Evolutionary conservation across 2,113 vertebrate species (phyloP).

Genomic region (Ophthalmolycus amberensis): DNA sequence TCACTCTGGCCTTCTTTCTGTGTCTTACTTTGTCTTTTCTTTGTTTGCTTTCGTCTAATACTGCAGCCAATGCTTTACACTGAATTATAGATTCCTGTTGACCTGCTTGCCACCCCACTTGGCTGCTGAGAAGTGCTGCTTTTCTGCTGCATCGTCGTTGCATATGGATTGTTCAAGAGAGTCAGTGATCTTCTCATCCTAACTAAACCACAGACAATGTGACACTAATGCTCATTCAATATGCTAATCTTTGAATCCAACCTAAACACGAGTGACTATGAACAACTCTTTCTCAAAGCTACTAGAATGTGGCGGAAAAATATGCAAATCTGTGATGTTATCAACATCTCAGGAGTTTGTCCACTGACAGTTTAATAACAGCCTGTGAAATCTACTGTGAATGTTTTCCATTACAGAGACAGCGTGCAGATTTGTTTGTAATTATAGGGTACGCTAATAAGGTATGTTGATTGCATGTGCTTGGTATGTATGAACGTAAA

Average conservation of each 20-base stretch:
- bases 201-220: constrained; percentile 33
- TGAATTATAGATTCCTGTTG: constrained; percentile 68
- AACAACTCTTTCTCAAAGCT: constrained; percentile 16
- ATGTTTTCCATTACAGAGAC: constrained; percentile 14
- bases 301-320: constrained; percentile 7
- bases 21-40: constrained; percentile 10
- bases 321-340: constrained; percentile 27
- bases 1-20: neutral
- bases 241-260: constrained; percentile 45
- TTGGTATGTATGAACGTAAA: neutral
- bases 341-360: constrained; percentile 38
- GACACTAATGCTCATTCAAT: constrained; percentile 49
- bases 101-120: constrained; percentile 43
- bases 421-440: neutral
- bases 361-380: constrained; percentile 38
- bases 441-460: neutral
- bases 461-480: neutral
- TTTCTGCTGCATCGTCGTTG: constrained; percentile 20
- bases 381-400: constrained; percentile 13
- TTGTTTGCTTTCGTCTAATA: constrained; percentile 19
- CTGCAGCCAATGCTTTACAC: constrained; percentile 33
- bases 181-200: constrained; percentile 31
- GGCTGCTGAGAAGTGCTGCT: constrained; percentile 16
- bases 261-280: constrained; percentile 7
- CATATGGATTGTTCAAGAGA: constrained; percentile 34